Conservation (phyloP, 2,888 invertebrate genomes). For the Melanostoma mellinum region DNA sequence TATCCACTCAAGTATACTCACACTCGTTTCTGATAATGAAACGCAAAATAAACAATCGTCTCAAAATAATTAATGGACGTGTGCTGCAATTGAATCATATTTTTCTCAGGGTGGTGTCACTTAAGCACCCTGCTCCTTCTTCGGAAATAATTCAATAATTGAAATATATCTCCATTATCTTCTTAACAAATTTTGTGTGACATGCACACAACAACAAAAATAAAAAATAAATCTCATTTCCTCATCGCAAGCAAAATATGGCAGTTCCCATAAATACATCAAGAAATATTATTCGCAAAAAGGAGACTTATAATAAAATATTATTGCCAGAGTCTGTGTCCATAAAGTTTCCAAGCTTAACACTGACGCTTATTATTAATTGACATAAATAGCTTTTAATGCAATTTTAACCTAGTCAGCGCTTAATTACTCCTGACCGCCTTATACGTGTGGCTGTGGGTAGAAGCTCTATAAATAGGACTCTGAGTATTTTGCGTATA, state of each 20-base stretch:
- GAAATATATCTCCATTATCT: constrained; percentile 22
- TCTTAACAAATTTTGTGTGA: constrained; percentile 23
- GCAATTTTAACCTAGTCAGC: constrained; percentile 68
- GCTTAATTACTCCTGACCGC: constrained; percentile 64
- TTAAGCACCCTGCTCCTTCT: neutral
- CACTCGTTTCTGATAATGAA: constrained; percentile 51
- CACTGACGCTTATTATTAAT: constrained; percentile 67
- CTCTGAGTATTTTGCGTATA: constrained; percentile 3
- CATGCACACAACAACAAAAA: neutral
- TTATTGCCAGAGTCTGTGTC: neutral
- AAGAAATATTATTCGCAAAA: neutral
- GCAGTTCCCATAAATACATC: constrained; percentile 1
- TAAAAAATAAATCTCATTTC: constrained; percentile 20
- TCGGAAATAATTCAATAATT: constrained; percentile 43
- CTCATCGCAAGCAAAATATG: constrained; percentile 36
- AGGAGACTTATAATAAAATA: constrained; percentile 13
- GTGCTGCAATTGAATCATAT: constrained; percentile 5
- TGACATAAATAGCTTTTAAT: constrained; percentile 67
- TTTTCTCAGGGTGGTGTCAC: neutral
- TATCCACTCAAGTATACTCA: constrained; percentile 44
- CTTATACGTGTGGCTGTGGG: constrained; percentile 41
- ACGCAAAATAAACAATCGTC: constrained; percentile 63
- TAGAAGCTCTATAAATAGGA: neutral
- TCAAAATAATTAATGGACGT: constrained; percentile 63
- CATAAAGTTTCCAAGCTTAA: constrained; percentile 48